Evolutionary conservation across 2,888 invertebrate genomes (phyloP).

Genomic region (Caenorhabditis sulstoni): DNA sequence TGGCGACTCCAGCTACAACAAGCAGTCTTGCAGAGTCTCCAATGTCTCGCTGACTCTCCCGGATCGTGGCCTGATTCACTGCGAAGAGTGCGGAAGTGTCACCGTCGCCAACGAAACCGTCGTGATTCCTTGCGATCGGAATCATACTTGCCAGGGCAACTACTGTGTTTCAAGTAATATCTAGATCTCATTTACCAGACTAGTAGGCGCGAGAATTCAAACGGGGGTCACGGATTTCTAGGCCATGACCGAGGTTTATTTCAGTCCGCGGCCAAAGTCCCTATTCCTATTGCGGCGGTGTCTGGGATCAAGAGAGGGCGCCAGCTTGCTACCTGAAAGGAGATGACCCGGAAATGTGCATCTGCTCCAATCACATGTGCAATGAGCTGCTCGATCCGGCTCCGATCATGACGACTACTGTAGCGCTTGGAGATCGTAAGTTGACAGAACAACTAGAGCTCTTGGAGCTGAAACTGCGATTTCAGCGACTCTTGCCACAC

Average conservation of each 20-base stretch:
- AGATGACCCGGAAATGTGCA: constrained; percentile 49
- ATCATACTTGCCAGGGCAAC: constrained; percentile 61
- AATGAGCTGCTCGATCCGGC: constrained; percentile 59
- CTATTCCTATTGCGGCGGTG: constrained; percentile 57
- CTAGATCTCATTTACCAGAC: background rate
- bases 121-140: constrained; percentile 59
- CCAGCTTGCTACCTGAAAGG: constrained; percentile 52
- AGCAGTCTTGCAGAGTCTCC: constrained; percentile 42
- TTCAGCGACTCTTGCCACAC: constrained; percentile 32
- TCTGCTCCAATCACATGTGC: constrained; percentile 66
- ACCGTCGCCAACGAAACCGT: constrained; percentile 47
- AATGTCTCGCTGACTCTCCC: constrained; percentile 49
- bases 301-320: constrained; percentile 54
- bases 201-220: too few species aligned
- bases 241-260: too few species aligned
- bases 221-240: too few species aligned
- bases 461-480: too few species aligned
- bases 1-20: background rate
- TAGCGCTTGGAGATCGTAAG: constrained; percentile 26
- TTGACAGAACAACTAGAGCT: background rate
- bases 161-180: constrained; percentile 57
- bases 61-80: constrained; percentile 36
- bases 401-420: constrained; percentile 24
- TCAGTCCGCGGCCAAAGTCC: constrained; percentile 52
- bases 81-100: constrained; percentile 65